Evolutionary conservation across 64 coral and sea anemone species (phyloP), one percentile per base, ranked within the genome.

Genomic region (Montipora efflorescens): DNA sequence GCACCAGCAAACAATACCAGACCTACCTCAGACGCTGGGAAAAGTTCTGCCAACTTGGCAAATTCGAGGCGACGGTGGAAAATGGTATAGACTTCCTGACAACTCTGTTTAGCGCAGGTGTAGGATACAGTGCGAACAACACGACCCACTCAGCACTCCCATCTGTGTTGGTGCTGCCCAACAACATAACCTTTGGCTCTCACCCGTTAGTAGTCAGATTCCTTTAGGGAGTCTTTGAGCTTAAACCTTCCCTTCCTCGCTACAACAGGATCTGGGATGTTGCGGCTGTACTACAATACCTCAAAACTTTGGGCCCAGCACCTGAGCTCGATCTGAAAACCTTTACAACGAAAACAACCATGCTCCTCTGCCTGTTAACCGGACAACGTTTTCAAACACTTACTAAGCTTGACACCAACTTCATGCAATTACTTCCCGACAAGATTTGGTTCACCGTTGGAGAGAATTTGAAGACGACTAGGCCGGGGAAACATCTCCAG

Each of bases 141-240:
- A 4, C 53, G 53, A 2, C 53, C 53, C 53, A 2, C 53, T 57
- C 53, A 57, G 53, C 53, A 57, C 0, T 57, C 53, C 10, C 53
- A 57, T 57, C 53, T 57, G 53, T 57, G 53, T 8, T 57, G 53
- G 53, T 57, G 53, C 53, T 11, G 53, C 1, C 53, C 53, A 57
- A 57, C 3, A 57, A 57, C 53, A 3, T 79, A 90, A 57, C 74
- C 23, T 78, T 90, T 90, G 88, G 88, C 18, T 22, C 47, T 1
- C 88, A 90, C 16, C 88, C 88, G 9, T 67, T 90, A 45, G 88
- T 91, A 81, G 49, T 69, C 48, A 77, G 53, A 72, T 91, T 91
- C 67, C 46, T 91, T 19, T 81, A 74, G 70, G 88, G 88, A 52
- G 68, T 90, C 20, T 90, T 79, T 57, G 75, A 80, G 52, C 43